These are phyloP conservation scores for Microcebus ravelobensis DNA, from an alignment of 2,113 vertebrate genomes.

Conservation along the genomic window DNA sequence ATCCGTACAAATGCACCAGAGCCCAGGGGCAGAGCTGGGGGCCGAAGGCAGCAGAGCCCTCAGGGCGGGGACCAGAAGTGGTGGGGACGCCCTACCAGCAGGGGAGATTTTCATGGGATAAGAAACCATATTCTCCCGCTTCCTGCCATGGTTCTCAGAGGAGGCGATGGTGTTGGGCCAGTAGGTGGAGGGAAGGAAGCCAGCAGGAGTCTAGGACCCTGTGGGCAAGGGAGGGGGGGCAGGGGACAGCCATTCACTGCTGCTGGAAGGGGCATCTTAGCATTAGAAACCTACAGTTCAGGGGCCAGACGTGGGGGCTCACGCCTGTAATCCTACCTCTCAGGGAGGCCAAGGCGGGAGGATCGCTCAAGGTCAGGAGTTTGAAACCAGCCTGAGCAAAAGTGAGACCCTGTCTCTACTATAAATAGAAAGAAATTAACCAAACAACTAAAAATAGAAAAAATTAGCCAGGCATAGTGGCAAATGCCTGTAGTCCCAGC, in stretches of 20 bases:
- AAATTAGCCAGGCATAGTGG: too few species aligned
- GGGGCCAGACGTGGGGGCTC: neutral
- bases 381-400: too few species aligned
- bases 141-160: neutral
- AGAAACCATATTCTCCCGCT: neutral
- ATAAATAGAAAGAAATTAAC: too few species aligned
- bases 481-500: too few species aligned
- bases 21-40: neutral
- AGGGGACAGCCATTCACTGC: neutral
- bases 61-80: neutral
- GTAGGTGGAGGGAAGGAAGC: neutral
- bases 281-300: neutral
- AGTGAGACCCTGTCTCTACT: too few species aligned
- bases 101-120: neutral
- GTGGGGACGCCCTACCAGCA: rapidly evolving
- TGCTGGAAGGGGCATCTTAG: neutral
- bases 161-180: neutral
- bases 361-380: too few species aligned
- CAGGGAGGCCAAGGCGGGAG: too few species aligned
- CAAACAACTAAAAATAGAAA: too few species aligned
- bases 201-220: neutral
- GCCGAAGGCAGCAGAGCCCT: neutral
- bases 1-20: rapidly evolving
- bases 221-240: rapidly evolving
- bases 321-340: too few species aligned